These are phyloP conservation scores for Drosophila quinaria DNA, from an alignment of 2,888 invertebrate species.

Conservation along the genomic window DNA sequence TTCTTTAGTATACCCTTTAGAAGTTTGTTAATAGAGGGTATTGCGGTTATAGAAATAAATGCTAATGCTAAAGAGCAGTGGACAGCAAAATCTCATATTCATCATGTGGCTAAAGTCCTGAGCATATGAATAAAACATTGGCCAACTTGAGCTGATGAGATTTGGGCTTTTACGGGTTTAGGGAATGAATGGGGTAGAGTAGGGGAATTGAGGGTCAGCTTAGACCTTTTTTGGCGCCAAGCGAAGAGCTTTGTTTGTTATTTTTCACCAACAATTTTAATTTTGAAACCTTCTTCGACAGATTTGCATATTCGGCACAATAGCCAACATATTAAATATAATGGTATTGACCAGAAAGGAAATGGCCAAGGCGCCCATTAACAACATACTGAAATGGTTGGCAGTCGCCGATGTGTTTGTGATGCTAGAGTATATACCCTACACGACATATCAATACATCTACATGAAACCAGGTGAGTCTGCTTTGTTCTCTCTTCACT, in stretches of 20 bases:
- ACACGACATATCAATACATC: conserved; percentile 89
- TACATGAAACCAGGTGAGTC: conserved; percentile 87
- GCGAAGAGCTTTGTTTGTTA: conserved; percentile 20
- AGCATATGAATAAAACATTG: conserved; percentile 47
- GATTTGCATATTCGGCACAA: conserved; percentile 94
- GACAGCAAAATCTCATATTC: conserved; percentile 14
- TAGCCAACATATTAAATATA: conserved; percentile 95
- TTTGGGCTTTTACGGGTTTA: background rate
- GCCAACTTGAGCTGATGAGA: conserved; percentile 15
- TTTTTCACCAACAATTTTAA: conserved; percentile 1
- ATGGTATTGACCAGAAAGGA: conserved; percentile 94
- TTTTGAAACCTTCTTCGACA: conserved; percentile 63
- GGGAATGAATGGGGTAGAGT: background rate
- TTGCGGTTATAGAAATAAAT: conserved; percentile 1
- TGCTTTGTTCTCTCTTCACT: too few relatives aligned
- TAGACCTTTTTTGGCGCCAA: background rate
- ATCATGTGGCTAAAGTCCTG: conserved; percentile 19
- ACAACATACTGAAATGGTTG: conserved; percentile 92
- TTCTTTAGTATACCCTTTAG: background rate
- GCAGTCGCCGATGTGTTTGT: conserved; percentile 96
- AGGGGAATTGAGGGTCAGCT: conserved; percentile 1
- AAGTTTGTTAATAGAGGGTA: background rate
- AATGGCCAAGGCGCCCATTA: conserved; percentile 93
- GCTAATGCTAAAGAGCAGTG: conserved; percentile 4
- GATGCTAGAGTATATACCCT: conserved; percentile 94